These are phyloP conservation scores for Probosciger aterrimus DNA, from an alignment of 2,113 vertebrate genomes.

Conservation along the genomic window DNA sequence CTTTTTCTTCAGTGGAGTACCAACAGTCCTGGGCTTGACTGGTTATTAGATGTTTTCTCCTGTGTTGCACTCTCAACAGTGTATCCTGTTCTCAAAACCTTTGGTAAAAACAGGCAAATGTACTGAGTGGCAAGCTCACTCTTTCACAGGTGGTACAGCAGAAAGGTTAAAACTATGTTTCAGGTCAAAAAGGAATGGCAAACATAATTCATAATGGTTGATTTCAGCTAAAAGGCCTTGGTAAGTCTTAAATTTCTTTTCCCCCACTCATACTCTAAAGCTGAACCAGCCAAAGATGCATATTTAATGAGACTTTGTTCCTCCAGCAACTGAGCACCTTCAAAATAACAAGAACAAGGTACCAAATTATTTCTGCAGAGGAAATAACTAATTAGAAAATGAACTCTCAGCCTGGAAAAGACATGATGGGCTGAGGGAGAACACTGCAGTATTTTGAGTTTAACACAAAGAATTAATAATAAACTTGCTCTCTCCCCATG, in stretches of 20 bases:
- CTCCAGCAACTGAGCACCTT: neutral
- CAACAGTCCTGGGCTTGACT: neutral
- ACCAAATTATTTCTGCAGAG: neutral
- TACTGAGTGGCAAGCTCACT: neutral
- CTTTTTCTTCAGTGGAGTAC: neutral
- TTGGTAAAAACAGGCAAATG: neutral
- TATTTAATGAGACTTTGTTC: neutral
- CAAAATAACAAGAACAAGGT: neutral
- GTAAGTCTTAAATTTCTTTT: neutral
- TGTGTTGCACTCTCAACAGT: neutral
- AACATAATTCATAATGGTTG: neutral
- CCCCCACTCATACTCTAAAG: neutral
- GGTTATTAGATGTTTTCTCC: neutral
- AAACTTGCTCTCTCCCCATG: neutral
- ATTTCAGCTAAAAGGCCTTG: neutral
- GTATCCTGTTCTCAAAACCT: accelerated
- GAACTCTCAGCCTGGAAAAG: neutral
- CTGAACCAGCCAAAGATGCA: neutral
- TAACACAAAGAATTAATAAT: neutral
- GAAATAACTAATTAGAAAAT: neutral
- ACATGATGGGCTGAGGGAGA: accelerated
- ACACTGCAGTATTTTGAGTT: neutral
- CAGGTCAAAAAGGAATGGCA: neutral
- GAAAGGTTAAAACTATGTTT: neutral
- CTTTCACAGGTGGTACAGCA: neutral